Base-by-base conservation (phyloP, 2,113 vertebrate species). In the Nibea albiflora region DNA sequence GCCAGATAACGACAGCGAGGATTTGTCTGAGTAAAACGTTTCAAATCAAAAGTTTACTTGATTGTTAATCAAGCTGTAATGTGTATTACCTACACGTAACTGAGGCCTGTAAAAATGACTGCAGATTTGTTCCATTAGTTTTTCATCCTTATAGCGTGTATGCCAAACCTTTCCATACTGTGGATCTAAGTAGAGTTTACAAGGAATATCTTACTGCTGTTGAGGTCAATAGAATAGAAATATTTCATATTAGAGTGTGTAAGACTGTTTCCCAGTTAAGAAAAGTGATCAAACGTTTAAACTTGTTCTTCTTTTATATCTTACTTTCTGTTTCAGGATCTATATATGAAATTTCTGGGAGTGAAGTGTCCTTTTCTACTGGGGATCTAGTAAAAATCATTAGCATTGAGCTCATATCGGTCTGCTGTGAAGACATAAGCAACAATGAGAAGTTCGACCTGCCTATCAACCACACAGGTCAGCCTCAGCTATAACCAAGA, bases 371-470 rank as follows among this genome's bases (percentile, higher is more conserved):
- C 84, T 94, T 99, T 60, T 97, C 96, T 2, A 97, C 96, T 0
- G 97, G 97, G 0, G 97, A 98, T 91, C 90, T 98, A 52, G 80
- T 98, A 46, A 97, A 98, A 88, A 80, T 98, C 31, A 93, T 88
- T 20, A 74, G 64, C 1, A 14, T 95, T 15, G 76, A 89, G 16
- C 94, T 96, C 16, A 63, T 91, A 26, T 96, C 95, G 0, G 94
- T 96, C 3, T 44, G 80, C 61, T 97, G 96, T n/a, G 71, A 95
- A 54, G 92, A 96, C 10, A 47, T 81, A 0, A 60, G 49, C 46
- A 95, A 90, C 0, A 90, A 94, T 10, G 91, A 95, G 15, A 94
- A 28, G 11, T 94, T 87, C 9, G 95, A 96, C 47, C 87, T 99
- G 10, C 80, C 93, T 0, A 84, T 91, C 0, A 80, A 85, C 4